phyloP scores from a whole-genome alignment of 1,140 invertebrate species.

The Helicoverpa zea region DNA sequence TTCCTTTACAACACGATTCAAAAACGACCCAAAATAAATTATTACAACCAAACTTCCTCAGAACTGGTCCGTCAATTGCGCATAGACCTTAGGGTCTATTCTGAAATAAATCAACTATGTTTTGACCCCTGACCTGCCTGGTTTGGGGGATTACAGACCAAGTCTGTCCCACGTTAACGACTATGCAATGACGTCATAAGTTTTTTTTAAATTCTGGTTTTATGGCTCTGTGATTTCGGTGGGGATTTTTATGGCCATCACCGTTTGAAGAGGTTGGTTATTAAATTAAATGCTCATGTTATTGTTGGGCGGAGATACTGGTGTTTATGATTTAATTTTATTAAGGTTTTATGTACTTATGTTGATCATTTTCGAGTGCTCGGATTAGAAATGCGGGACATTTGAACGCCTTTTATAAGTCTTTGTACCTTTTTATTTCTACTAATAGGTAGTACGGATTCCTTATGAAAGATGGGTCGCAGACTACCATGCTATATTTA shows the following conservation, averaged over 20 bases:
- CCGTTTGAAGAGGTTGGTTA: not conserved
- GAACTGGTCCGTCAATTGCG: conserved; percentile 14
- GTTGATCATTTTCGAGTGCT: not conserved
- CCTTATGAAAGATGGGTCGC: no score
- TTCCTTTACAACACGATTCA: not conserved
- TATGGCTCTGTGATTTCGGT: conserved; percentile 28
- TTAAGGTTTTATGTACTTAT: not conserved
- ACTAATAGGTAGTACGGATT: no score
- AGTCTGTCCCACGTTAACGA: conserved; percentile 44
- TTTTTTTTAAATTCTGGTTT: conserved; percentile 32
- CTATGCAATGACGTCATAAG: conserved; percentile 19
- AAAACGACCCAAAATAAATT: conserved; percentile 8
- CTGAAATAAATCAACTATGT: conserved; percentile 46
- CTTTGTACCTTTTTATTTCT: no score
- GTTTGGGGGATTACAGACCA: conserved; percentile 37
- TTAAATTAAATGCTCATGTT: not conserved
- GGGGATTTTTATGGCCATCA: not conserved
- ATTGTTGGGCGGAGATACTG: no score
- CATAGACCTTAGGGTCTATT: not conserved
- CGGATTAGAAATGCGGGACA: not conserved
- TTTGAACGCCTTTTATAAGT: no score
- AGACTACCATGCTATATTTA: no score
- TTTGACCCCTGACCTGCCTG: conserved; percentile 41
- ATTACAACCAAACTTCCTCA: conserved; percentile 3
- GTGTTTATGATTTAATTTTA: no score